Base-by-base conservation (phyloP, 1,140 invertebrate genomes). In the Drosophila pseudoananassae region DNA sequence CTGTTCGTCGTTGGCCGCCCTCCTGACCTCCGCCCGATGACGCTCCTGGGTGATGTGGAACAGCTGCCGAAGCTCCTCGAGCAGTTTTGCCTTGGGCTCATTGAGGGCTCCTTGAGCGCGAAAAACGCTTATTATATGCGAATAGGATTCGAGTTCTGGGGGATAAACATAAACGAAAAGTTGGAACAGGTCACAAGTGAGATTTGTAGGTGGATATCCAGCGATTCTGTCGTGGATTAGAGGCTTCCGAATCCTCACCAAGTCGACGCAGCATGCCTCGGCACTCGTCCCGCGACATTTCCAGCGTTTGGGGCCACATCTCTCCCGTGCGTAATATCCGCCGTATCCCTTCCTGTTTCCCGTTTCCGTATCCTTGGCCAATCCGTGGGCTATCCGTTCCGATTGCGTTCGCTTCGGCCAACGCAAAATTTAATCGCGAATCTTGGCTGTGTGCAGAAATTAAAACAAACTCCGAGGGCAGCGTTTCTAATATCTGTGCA, bases 1-100 rank as follows among this genome's bases (percentile, higher is more conserved):
- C 91, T 96, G 95, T 91, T 98, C 97, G 93, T 98, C 97, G 93
- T 97, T 98, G 60, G 97, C 95, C 70, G 96, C 97, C 89, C 97
- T 94, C 68, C 97, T 93, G 77, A 98, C 94, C 94, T 98, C 98
- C 65, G 97, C 97, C 77, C 96, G 95, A 92, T 98, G 97, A 75
- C 98, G 94, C 92, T 98, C 98, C 89, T 95, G 94, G 51, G 96
- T 95, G 91, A 98, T 98, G 92, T 97, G 96, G 76, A 98, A 94
- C 90, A 95, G 93, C 87, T 94, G 94, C 80, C 96, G 95, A 61
- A 98, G 92, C 90, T 98, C 96, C 91, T 95, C 95, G 45, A 98
- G 93, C 66, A 98, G 92, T 91, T 96, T 96, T 91, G 95, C 95
- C 94, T 97, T 98, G 72, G 96, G 95, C 84, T 94, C 95, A 81